Evolutionary conservation across 2,797 vertebrate genomes (phyloP).

Genomic region (Brachyrhaphis roseni): DNA sequence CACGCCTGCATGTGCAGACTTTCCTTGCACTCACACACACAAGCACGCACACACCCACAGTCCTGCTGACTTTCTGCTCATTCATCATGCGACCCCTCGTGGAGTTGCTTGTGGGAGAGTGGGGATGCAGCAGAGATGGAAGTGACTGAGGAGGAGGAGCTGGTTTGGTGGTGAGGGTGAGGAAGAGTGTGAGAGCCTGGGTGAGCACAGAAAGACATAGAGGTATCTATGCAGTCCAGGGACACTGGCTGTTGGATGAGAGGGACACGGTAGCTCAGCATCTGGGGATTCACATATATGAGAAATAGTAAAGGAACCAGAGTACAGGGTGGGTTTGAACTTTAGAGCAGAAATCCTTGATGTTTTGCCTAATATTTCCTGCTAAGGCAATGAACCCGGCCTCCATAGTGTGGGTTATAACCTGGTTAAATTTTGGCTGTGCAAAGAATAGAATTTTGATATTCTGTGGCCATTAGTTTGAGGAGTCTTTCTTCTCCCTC

Average conservation of each 20-base stretch:
- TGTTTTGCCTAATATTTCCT: slow-evolving; percentile 6
- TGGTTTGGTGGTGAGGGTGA: slow-evolving; percentile 55
- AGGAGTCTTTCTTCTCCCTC: slow-evolving; percentile 47
- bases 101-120: slow-evolving; percentile 90
- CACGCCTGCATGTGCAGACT: background rate
- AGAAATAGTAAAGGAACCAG: slow-evolving; percentile 34
- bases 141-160: slow-evolving; percentile 71
- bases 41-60: slow-evolving; percentile 36
- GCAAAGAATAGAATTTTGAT: slow-evolving; percentile 16
- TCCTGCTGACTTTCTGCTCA: slow-evolving; percentile 80
- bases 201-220: slow-evolving; percentile 36
- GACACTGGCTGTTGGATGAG: slow-evolving; percentile 1
- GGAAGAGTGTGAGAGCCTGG: slow-evolving; percentile 28
- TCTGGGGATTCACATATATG: slow-evolving; percentile 82
- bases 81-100: slow-evolving; percentile 93
- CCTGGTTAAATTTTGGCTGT: slow-evolving; percentile 13
- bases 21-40: slow-evolving; percentile 8
- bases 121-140: slow-evolving; percentile 83
- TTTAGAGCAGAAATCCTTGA: slow-evolving; percentile 24
- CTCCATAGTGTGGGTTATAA: slow-evolving; percentile 19
- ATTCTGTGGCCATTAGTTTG: slow-evolving; percentile 29
- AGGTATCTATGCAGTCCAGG: slow-evolving; percentile 34
- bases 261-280: slow-evolving; percentile 74
- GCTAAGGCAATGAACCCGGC: slow-evolving; percentile 5
- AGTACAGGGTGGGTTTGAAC: background rate